Evolutionary conservation across 2,113 vertebrate species (phyloP).

Genomic region (Rhombomys opimus): DNA sequence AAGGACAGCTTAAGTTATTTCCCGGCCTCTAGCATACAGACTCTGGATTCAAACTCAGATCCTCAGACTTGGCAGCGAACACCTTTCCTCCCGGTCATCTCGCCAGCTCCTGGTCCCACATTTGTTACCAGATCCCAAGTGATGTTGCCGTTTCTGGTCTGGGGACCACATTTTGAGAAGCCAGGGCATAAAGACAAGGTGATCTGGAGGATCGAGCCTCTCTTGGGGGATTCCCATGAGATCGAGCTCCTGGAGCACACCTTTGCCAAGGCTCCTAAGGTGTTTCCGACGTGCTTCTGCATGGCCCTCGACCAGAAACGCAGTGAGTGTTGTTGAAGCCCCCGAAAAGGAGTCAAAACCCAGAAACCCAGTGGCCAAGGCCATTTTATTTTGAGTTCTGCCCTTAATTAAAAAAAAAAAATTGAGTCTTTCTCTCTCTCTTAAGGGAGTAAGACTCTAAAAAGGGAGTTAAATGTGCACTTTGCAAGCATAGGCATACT

Average conservation of each 20-base stretch:
- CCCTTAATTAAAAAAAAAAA: not conserved
- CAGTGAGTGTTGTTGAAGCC: not conserved
- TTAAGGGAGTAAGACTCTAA: not conserved
- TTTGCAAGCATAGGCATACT: not conserved
- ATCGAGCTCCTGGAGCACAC: not conserved
- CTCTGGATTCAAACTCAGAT: not conserved
- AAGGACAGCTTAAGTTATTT: not conserved
- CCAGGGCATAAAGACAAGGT: not conserved
- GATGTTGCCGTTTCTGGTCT: not conserved
- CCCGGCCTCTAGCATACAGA: too few relatives aligned
- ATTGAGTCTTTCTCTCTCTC: slow-evolving; percentile 68
- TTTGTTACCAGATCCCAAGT: not conserved
- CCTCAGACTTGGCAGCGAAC: not conserved
- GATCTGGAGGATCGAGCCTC: not conserved
- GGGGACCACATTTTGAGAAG: not conserved
- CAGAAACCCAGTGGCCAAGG: not conserved
- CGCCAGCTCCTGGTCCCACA: not conserved
- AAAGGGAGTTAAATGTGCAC: not conserved
- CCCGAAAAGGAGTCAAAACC: not conserved
- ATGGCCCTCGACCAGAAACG: not conserved
- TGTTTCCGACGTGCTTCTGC: not conserved
- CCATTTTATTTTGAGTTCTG: not conserved
- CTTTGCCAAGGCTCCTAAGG: not conserved
- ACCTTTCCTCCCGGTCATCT: not conserved
- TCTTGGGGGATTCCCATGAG: not conserved